Evolutionary conservation across 1,140 invertebrate species (phyloP).

Genomic region (Drosophila suzukii): DNA sequence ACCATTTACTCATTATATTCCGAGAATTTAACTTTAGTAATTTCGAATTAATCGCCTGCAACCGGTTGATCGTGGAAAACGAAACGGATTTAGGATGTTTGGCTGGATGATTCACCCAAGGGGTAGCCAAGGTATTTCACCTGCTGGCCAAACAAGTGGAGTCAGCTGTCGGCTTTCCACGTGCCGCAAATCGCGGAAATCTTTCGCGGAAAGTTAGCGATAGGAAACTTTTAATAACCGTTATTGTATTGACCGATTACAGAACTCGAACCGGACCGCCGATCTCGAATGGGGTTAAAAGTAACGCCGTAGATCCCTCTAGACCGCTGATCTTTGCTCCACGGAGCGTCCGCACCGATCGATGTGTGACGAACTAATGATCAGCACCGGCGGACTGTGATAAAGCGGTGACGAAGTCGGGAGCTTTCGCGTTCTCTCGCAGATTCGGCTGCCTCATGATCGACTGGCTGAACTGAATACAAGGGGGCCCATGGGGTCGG

Average conservation of each 20-base stretch:
- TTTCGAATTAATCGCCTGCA: slow-evolving; percentile 14
- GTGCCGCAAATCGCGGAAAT: slow-evolving; percentile 51
- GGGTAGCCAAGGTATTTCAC: slow-evolving; percentile 23
- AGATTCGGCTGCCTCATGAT: slow-evolving; percentile 5
- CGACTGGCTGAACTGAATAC: slow-evolving; percentile 17
- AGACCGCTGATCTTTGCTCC: slow-evolving; percentile 11
- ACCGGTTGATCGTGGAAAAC: slow-evolving; percentile 34
- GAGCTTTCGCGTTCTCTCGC: slow-evolving; percentile 44
- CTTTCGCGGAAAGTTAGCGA: slow-evolving; percentile 31
- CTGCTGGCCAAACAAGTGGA: slow-evolving; percentile 25
- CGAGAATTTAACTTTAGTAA: slow-evolving; percentile 12
- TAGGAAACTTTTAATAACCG: slow-evolving; percentile 52
- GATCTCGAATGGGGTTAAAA: slow-evolving; percentile 1
- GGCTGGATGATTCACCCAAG: slow-evolving; percentile 31
- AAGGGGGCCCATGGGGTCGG: background rate
- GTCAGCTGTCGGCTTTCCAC: slow-evolving; percentile 21
- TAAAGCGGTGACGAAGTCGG: slow-evolving; percentile 65
- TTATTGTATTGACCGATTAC: slow-evolving; percentile 32
- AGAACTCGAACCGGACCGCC: background rate
- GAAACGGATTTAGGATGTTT: slow-evolving; percentile 44
- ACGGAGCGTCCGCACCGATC: slow-evolving; percentile 47
- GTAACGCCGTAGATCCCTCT: slow-evolving; percentile 4
- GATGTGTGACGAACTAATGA: slow-evolving; percentile 66
- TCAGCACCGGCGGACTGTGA: slow-evolving; percentile 45
- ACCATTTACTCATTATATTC: slow-evolving; percentile 2